Percentiles rank a stretch among this genome's conserved stretches.
phyloP scores from a whole-genome alignment of 2,113 vertebrate species.

The Dascyllus trimaculatus region DNA sequence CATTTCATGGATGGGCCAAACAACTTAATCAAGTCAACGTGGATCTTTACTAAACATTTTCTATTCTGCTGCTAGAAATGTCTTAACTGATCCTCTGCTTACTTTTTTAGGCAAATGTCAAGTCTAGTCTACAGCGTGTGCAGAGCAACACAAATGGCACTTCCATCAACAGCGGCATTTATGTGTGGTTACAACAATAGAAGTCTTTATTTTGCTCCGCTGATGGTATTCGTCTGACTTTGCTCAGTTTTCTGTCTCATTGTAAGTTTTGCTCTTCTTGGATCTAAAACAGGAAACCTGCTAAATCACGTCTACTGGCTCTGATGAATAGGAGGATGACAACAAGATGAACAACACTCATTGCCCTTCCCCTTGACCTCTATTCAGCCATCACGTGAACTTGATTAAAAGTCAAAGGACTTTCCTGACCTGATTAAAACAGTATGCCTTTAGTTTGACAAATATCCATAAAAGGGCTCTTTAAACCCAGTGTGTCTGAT shows the following conservation, averaged over 20 bases:
- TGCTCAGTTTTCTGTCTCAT: background rate
- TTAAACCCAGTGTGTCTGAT: background rate
- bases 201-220: background rate
- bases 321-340: conserved; percentile 32
- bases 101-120: background rate
- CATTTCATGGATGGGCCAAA: conserved; percentile 11
- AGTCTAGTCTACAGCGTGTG: background rate
- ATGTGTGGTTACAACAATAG: background rate
- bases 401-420: background rate
- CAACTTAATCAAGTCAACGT: background rate
- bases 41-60: background rate
- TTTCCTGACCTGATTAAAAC: conserved; percentile 11
- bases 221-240: background rate
- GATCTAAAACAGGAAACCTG: conserved; percentile 30
- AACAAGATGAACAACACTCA: conserved; percentile 15
- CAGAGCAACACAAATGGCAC: background rate
- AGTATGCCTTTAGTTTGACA: background rate
- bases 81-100: background rate
- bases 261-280: conserved; percentile 11
- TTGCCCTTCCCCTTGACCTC: conserved; percentile 24
- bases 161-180: background rate
- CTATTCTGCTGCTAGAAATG: background rate
- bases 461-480: accelerated
- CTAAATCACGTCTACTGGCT: conserved; percentile 3
- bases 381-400: background rate